phyloP scores from a whole-genome alignment of 2,797 vertebrate genomes.

The Pipistrellus pipistrellus region DNA sequence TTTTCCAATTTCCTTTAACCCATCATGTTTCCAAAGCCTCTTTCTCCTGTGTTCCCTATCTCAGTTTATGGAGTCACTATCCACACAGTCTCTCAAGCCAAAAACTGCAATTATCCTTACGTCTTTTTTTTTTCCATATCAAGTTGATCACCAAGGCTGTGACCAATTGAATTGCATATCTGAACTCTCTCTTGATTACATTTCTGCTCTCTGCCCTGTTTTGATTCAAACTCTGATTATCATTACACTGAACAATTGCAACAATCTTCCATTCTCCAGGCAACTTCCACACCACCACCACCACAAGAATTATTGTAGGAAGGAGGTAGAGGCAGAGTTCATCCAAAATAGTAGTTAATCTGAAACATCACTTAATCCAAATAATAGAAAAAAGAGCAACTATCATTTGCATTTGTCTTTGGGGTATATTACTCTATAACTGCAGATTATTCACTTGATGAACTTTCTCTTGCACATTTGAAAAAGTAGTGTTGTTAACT shows the following conservation, averaged over 20 bases:
- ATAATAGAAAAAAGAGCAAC: background rate
- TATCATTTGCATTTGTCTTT: background rate
- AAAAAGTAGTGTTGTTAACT: background rate
- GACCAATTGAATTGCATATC: background rate
- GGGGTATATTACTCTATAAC: background rate
- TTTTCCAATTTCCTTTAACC: background rate
- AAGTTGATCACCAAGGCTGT: background rate
- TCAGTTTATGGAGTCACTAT: background rate
- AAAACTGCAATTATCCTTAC: conserved; percentile 7
- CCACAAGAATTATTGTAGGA: background rate
- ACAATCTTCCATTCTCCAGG: background rate
- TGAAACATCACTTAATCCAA: background rate
- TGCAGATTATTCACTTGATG: background rate
- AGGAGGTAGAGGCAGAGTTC: background rate
- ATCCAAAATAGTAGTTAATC: background rate
- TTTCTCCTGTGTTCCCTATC: background rate
- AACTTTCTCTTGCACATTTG: background rate
- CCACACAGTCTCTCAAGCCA: background rate
- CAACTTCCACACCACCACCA: background rate
- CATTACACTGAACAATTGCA: background rate
- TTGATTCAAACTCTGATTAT: conserved; percentile 1
- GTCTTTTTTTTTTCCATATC: background rate
- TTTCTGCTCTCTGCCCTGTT: background rate
- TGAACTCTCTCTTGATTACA: background rate
- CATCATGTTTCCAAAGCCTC: background rate